Percentiles rank a stretch among this genome's conserved stretches.
Conservation (phyloP, 2,888 invertebrate species). For the Andrena flavipes region DNA sequence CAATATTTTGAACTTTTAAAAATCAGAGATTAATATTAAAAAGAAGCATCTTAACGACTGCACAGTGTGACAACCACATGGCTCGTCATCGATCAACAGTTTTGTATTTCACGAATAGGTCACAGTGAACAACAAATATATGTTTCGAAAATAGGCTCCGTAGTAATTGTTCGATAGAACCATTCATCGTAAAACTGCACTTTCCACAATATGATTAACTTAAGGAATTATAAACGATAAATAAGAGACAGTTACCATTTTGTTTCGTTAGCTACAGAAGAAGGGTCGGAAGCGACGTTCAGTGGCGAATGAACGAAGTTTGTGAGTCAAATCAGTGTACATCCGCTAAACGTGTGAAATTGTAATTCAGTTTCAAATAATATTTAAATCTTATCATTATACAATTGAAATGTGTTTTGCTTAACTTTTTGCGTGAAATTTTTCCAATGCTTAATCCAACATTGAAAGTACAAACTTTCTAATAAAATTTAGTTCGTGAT, state of each 20-base stretch:
- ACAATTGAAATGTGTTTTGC: background rate
- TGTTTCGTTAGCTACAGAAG: conserved; percentile 68
- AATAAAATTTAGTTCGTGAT: too few species aligned
- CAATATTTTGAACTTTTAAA: background rate
- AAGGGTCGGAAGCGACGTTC: conserved; percentile 68
- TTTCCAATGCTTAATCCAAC: background rate
- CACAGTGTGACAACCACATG: conserved; percentile 51
- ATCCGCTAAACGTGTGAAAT: conserved; percentile 41
- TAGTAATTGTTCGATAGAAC: background rate
- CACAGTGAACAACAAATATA: background rate
- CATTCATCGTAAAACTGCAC: background rate
- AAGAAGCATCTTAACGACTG: background rate
- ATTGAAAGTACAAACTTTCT: too few species aligned
- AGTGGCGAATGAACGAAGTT: background rate
- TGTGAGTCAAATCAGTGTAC: conserved; percentile 48
- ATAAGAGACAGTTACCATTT: conserved; percentile 74
- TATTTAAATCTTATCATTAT: background rate
- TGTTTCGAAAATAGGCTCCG: background rate
- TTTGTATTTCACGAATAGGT: conserved; percentile 13
- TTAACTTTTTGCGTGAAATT: background rate
- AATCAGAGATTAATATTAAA: background rate
- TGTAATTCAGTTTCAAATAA: conserved; percentile 1
- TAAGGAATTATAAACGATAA: conserved; percentile 38
- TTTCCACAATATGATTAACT: conserved; percentile 7
- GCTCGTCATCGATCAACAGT: background rate